Evolutionary conservation across 37 sponge, comb jelly and placozoan genomes (phyloP).

Genomic region (Theonella swinhoei): DNA sequence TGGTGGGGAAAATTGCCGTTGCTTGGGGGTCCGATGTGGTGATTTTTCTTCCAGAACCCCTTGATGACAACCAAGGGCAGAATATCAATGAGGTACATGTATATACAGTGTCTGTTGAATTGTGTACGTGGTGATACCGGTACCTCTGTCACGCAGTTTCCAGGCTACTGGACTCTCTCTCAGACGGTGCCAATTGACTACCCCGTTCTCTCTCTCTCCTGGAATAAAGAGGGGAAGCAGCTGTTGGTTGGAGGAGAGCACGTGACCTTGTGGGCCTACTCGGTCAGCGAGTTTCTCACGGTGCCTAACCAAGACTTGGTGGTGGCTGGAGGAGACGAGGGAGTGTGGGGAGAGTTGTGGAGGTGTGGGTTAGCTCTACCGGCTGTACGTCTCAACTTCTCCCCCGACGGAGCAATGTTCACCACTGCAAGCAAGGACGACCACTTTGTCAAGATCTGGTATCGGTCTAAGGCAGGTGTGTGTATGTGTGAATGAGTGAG

Average conservation of each 20-base stretch:
- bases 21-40: slow-evolving; percentile 67
- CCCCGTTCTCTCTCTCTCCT: slow-evolving; percentile 42
- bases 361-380: slow-evolving; percentile 44
- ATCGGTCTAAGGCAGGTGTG: slow-evolving; percentile 7
- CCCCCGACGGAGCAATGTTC: slow-evolving; percentile 76
- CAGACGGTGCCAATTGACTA: slow-evolving; percentile 33
- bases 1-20: slow-evolving; percentile 73
- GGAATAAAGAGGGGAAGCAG: slow-evolving; percentile 52
- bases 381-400: slow-evolving; percentile 56
- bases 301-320: background rate
- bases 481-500: too few relatives aligned
- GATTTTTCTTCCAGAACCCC: slow-evolving; percentile 59
- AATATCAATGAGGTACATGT: slow-evolving; percentile 9
- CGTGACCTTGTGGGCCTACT: slow-evolving; percentile 48
- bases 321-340: background rate
- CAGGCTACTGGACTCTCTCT: slow-evolving; percentile 27
- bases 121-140: background rate
- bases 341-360: slow-evolving; percentile 59
- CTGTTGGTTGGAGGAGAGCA: slow-evolving; percentile 59
- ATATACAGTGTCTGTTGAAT: background rate
- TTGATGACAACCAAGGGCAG: slow-evolving; percentile 1
- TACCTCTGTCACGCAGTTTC: background rate
- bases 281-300: background rate
- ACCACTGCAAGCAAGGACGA: slow-evolving; percentile 81
- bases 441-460: slow-evolving; percentile 87